Evolutionary conservation across 2,888 invertebrate genomes (phyloP), one percentile per base, ranked within the genome.

Genomic region (Watsonalla cultraria): DNA sequence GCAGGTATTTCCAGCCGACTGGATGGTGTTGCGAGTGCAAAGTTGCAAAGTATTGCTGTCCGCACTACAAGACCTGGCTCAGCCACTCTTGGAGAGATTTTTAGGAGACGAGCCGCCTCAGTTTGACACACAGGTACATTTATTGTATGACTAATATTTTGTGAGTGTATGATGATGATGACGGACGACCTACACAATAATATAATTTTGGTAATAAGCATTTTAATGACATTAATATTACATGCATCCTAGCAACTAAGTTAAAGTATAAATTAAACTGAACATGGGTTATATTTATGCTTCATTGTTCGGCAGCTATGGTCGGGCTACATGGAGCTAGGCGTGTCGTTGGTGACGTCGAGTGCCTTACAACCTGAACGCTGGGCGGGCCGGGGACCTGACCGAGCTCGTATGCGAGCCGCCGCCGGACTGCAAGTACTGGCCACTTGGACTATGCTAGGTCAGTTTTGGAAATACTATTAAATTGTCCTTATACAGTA

Each of bases 341-440:
- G 90, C 52, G 90, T 90, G 58, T 84, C 89, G 2, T 66, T 90
- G 45, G 90, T 90, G 69, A 90, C 90, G 53, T 82, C 81, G 0
- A 60, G 76, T 11, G 89, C 90, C 8, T 63, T 89, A 24, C 86
- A 85, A 56, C 81, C 86, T 42, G 88, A 87, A 68, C 76, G 86
- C 5, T 86, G 88, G 89, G 78, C 80, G 70, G 92, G 80, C 59
- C 89, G 78, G 70, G 92, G 69, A 73, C 82, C 84, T 5, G 86
- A 85, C 62, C 66, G 88, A 0, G 74, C 84, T 46, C 97, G 98
- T 73, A 97, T 98, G 98, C 92, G 98, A 53, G 96, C 98, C 2
- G 91, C 95, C 13, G 98, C 98, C 94, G 98, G 97, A 35, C 94
- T 96, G 76, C 97, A 98, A 75, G 96, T 98, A 64, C 91, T 98